Base-by-base conservation (phyloP, 2,888 invertebrate genomes). In the Lordiphosa andalusiaca region DNA sequence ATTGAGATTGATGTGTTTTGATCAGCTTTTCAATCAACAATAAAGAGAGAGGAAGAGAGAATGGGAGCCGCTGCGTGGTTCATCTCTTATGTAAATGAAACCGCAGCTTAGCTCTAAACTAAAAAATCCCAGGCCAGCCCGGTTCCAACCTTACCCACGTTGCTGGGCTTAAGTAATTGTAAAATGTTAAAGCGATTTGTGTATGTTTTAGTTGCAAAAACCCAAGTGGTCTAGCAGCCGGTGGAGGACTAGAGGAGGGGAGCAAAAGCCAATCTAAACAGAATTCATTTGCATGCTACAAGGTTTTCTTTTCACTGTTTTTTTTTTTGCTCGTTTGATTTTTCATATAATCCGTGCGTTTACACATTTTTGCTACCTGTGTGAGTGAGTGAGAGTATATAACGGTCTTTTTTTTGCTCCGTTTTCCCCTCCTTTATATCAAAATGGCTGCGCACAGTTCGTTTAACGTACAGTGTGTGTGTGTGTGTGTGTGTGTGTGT, bases 281-380 rank as follows among this genome's bases (percentile, higher is more conserved):
- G 75, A 69, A 69, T 82, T 78, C 82, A 77, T 77, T 77, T 77
- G 75, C 83, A 82, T 77, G 68, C 71, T 67, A 49, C 41, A 63
- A 50, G 57, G 50, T 59, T 63, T 40, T 23, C 46, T 55, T 42
- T 19, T 37, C 42, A 36, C 10, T 16, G 0, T 51, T 48, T 30
- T 58, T 36, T 36, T 54, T 30, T 47, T 35, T 10, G 36, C 39
- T 44, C 25, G 67, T 74, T 77, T 81, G 77, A 77, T 78, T 82
- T 78, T 82, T 75, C 82, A 73, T 71, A 68, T 76, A 75, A 78
- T 78, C 74, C 75, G 41, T 69, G 75, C 75, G 78, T 75, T 75
- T 74, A 72, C 74, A 74, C 59, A 44, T 56, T 72, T 68, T 68
- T 40, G 40, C 63, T 57, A 36, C n/a, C 41, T 53, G 40, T 46